Evolutionary conservation across 2,113 vertebrate genomes (phyloP).

Genomic region (Enhydra lutris): DNA sequence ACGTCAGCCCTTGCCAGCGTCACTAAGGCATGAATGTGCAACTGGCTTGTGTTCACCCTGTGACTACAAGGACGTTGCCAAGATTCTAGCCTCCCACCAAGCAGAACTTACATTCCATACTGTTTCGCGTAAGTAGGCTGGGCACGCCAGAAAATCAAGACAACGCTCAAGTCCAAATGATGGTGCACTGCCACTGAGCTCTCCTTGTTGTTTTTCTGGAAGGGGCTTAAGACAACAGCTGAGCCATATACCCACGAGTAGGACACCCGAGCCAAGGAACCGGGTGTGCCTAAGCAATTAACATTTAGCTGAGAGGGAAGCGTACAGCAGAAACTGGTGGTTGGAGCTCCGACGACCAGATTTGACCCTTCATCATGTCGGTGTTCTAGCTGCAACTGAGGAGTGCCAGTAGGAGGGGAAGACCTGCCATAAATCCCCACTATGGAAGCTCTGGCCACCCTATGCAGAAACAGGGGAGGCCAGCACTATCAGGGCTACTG

Average conservation of each 20-base stretch:
- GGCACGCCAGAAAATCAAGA: background rate
- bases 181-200: background rate
- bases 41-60: constrained; percentile 32
- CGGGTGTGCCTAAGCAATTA: constrained; percentile 59
- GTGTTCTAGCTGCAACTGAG: background rate
- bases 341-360: background rate
- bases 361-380: background rate
- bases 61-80: constrained; percentile 18
- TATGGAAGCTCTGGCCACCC: background rate
- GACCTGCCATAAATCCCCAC: background rate
- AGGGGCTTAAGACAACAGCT: constrained; percentile 66
- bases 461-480: background rate
- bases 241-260: constrained; percentile 51
- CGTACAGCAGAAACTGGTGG: constrained; percentile 5
- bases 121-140: background rate
- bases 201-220: constrained; percentile 49
- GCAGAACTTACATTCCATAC: constrained; percentile 1
- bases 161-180: constrained; percentile 20
- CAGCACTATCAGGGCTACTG: rapidly evolving
- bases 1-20: background rate
- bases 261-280: constrained; percentile 54
- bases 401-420: background rate
- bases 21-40: background rate
- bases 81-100: constrained; percentile 24
- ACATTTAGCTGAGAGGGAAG: constrained; percentile 58